phyloP scores from a whole-genome alignment of 2,113 vertebrate genomes.

The Vulpes ferrilata region DNA sequence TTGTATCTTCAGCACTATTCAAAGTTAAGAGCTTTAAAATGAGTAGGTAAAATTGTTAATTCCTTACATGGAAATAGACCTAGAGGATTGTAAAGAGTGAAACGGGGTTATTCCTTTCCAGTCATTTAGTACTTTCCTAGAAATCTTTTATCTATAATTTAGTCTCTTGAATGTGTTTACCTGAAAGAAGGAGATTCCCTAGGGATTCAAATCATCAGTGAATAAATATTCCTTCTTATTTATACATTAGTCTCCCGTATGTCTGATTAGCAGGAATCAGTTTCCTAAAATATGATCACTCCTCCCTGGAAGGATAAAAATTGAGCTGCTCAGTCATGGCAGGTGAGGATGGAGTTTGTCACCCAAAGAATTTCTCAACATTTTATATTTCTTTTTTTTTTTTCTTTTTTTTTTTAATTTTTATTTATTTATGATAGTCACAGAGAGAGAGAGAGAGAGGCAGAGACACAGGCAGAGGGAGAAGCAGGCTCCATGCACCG shows the following conservation, averaged over 20 bases:
- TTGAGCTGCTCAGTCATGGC: neutral
- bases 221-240: neutral
- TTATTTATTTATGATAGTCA: too few species aligned
- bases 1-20: neutral
- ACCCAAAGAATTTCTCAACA: neutral
- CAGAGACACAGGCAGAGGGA: too few species aligned
- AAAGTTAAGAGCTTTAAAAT: constrained; percentile 10
- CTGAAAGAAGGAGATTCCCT: constrained; percentile 27
- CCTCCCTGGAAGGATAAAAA: neutral
- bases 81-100: neutral
- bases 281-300: neutral
- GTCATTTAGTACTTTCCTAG: neutral
- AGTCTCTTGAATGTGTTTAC: constrained; percentile 40
- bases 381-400: constrained; percentile 48
- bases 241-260: neutral
- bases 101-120: neutral
- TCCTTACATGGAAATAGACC: neutral
- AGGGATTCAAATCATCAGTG: neutral
- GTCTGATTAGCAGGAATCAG: constrained; percentile 25
- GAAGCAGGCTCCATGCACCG: too few species aligned
- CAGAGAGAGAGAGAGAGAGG: too few species aligned
- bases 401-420: too few species aligned
- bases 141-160: constrained; percentile 53
- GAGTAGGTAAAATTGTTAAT: neutral
- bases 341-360: neutral